Percentiles rank a stretch among this genome's conserved stretches.
phyloP scores from a whole-genome alignment of 2,113 vertebrate genomes.

The Gymnogyps californianus region DNA sequence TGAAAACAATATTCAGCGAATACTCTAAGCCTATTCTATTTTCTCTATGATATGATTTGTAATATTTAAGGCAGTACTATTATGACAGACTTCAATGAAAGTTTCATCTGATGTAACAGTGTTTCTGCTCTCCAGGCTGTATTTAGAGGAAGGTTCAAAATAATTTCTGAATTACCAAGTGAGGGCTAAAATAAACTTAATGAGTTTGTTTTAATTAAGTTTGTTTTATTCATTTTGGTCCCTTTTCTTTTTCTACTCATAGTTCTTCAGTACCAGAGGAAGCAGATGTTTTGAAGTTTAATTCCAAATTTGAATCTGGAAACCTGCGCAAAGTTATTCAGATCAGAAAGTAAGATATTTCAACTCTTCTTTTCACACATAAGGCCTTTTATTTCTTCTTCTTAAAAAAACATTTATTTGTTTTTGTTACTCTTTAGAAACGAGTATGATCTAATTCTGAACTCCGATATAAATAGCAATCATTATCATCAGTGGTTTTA shows the following conservation, averaged over 20 bases:
- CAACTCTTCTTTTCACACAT: background rate
- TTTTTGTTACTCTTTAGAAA: constrained; percentile 76
- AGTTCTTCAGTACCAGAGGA: constrained; percentile 83
- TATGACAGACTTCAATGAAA: background rate
- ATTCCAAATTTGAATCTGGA: constrained; percentile 97
- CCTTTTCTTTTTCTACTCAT: background rate
- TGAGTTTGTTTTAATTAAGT: background rate
- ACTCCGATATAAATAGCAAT: constrained; percentile 99
- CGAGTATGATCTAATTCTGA: constrained; percentile 96
- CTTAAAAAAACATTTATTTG: constrained; percentile 8
- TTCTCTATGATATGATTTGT: background rate
- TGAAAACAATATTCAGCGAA: background rate
- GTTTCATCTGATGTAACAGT: background rate
- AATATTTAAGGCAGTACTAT: background rate
- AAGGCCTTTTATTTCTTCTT: background rate
- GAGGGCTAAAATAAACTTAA: background rate
- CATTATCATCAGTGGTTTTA: constrained; percentile 99
- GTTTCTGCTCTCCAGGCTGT: background rate
- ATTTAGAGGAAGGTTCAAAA: background rate
- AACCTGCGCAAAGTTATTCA: constrained; percentile 97
- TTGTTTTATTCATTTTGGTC: background rate
- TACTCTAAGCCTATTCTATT: background rate
- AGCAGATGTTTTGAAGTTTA: constrained; percentile 91
- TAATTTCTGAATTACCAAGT: background rate
- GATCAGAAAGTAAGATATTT: constrained; percentile 90